Conservation (phyloP, 2,113 vertebrate species). For the Panthera tigris region DNA sequence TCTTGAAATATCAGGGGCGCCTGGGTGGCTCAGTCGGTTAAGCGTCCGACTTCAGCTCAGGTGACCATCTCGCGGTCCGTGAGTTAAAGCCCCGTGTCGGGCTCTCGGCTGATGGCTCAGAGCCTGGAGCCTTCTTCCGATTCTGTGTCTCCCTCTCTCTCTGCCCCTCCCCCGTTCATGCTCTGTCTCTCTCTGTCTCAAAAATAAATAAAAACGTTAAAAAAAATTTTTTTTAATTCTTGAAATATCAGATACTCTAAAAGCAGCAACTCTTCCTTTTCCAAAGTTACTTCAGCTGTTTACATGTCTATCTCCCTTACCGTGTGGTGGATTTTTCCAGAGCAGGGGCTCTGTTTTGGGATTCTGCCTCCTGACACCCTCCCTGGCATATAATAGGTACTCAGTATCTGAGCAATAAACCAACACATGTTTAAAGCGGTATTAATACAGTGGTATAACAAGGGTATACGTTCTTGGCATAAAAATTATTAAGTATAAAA, state of each 20-base stretch:
- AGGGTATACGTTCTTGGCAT: too few species aligned
- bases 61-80: too few species aligned
- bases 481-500: too few species aligned
- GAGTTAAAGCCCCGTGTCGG: too few species aligned
- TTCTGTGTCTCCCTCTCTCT: too few species aligned
- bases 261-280: not conserved
- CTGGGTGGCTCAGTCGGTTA: too few species aligned
- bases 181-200: too few species aligned
- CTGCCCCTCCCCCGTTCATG: too few species aligned
- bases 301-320: not conserved
- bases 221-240: not conserved
- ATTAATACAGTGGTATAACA: not conserved
- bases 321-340: not conserved
- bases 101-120: too few species aligned
- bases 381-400: not conserved
- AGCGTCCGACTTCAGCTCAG: too few species aligned
- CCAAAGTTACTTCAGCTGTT: not conserved
- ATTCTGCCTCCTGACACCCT: not conserved
- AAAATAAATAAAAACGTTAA: too few species aligned
- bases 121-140: too few species aligned
- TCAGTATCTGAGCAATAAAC: not conserved
- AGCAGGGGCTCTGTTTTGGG: not conserved
- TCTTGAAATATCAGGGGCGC: not conserved
- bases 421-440: not conserved
- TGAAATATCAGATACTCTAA: not conserved